Conservation (phyloP, 1,140 invertebrate genomes). For the Drosophila tsacasi region DNA sequence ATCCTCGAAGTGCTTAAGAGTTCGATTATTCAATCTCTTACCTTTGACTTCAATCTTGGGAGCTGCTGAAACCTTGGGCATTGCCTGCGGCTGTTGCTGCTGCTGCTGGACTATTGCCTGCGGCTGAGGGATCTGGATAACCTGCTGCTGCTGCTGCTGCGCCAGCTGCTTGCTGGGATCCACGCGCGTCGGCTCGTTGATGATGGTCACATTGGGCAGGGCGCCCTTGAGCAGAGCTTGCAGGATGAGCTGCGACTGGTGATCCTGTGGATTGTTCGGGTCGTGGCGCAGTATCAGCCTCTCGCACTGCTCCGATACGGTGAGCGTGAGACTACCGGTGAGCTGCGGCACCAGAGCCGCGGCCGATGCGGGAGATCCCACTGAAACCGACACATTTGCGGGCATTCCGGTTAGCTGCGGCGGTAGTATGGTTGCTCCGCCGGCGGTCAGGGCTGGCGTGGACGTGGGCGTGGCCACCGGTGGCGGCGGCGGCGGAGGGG, state of each 20-base stretch:
- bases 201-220: slow-evolving; percentile 83
- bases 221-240: slow-evolving; percentile 83
- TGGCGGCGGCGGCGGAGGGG: slow-evolving; percentile 24
- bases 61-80: slow-evolving; percentile 41
- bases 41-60: slow-evolving; percentile 63
- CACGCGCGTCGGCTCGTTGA: slow-evolving; percentile 79
- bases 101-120: slow-evolving; percentile 21
- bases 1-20: not conserved
- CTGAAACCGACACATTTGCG: slow-evolving; percentile 77
- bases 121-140: slow-evolving; percentile 27
- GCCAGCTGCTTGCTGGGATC: slow-evolving; percentile 51
- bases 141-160: slow-evolving; percentile 42
- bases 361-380: slow-evolving; percentile 75
- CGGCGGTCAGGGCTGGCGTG: slow-evolving; percentile 38
- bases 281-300: slow-evolving; percentile 80
- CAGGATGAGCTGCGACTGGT: slow-evolving; percentile 82
- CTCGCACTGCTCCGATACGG: slow-evolving; percentile 82
- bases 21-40: slow-evolving; percentile 9
- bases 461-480: slow-evolving; percentile 8
- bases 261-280: slow-evolving; percentile 82
- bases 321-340: slow-evolving; percentile 78
- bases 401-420: slow-evolving; percentile 75
- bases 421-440: slow-evolving; percentile 68
- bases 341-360: slow-evolving; percentile 77
- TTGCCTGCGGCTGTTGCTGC: slow-evolving; percentile 11